Evolutionary conservation across 2,113 vertebrate species (phyloP), one percentile per base, ranked within the genome.

Genomic region (Perca flavescens): DNA sequence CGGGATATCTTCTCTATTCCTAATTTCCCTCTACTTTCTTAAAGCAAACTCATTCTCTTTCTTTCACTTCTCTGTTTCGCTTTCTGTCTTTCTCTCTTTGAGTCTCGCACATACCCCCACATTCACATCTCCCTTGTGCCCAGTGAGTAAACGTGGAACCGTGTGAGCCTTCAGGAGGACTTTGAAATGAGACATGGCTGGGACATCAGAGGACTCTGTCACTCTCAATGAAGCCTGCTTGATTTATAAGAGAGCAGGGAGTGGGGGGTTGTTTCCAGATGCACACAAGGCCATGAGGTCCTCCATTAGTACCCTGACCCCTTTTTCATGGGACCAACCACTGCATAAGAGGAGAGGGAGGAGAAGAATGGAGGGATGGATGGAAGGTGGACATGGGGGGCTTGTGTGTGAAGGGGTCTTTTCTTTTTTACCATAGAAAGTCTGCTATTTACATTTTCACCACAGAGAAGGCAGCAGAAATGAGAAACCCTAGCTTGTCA

Each of bases 221-320:
- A 88, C 86, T 88, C 85, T 91, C 84, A 92, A 89, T 91, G 86
- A 91, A 93, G 89, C 84, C 77, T 76, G 79, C 77, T 88, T 96
- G 95, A 96, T 96, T 96, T 96, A 96, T 95, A 94, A 91, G 84
- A 91, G 88, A 90, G 60, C 76, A 46, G 78, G 89, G 89, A 86
- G 79, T 65, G 89, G 88, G 83, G 83, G 78, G 88, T 88, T 94
- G 93, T 94, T 95, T 94, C 94, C 87, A 89, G 85, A 93, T 91
- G 89, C 90, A 84, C 83, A 90, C 90, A 93, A 93, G 95, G 95
- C 92, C 94, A 95, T 57, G 75, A 93, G 95, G 94, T 95, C 92
- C 86, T 92, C 93, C 95, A 95, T 96, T 96, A 95, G 94, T 94
- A 93, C 88, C 86, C 91, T 96, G 95, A 96, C 95, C 95, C 87